Base-by-base conservation (phyloP, 1,140 invertebrate species). In the Papilio xuthus region DNA sequence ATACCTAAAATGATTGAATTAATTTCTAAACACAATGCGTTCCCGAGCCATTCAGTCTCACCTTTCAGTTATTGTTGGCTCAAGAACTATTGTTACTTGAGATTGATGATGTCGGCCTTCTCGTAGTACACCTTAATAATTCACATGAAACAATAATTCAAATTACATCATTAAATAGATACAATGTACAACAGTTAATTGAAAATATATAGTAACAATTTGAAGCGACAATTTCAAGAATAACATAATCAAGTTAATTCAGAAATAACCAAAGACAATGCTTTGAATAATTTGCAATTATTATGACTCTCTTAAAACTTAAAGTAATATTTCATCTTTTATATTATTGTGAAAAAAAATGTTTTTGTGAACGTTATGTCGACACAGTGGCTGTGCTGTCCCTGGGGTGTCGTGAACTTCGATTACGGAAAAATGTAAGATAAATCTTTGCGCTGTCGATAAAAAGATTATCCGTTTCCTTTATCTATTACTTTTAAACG, bases 11-110 rank as follows among this genome's bases (percentile, higher is more conserved):
- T 60, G 56, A 60, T 28, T 67, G 60, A 67, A 67, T 67, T 67
- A 28, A 67, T 67, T 67, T 67, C 60, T 28, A 28, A 67, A 67
- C 60, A 60, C 56, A 67, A 67, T 67, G 20, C 60, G 60, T 67
- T 28, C 60, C 60, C 26, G 60, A 67, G 60, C 60, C 26, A 67
- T 67, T 67, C 60, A 67, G 13, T 67, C 60, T 67, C 60, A 32
- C 26, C 60, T 28, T 32, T 1, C 26, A 67, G 12, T 67, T 32
- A 67, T 67, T 67, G 60, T 67, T 67, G 60, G 26, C 23, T 28
- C 13, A 7, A 12, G 26, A 28, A 67, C 60, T 28, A 67, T 67
- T 67, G 60, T 28, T 67, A 28, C 26, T 28, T 26, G 26, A 67
- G 60, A 67, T 67, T 67, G 60, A 67, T 67, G 60, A 13, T 28